Evolutionary conservation across 2,113 vertebrate species (phyloP), one percentile per base, ranked within the genome.

Genomic region (Sinosuthora webbiana): DNA sequence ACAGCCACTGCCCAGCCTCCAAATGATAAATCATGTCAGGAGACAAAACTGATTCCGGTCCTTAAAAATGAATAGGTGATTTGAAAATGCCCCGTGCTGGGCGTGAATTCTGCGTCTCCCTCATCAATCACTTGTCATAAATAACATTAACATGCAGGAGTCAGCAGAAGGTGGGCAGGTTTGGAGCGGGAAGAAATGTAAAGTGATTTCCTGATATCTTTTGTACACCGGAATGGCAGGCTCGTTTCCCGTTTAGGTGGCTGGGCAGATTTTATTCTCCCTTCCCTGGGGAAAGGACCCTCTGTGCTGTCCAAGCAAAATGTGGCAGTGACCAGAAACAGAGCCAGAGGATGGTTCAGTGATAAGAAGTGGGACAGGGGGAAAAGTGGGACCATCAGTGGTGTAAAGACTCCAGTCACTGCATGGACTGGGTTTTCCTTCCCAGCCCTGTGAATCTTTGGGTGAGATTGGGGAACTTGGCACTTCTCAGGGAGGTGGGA

Each of bases 41-140:
- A 74, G 59, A 50, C 88, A 94, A 94, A 96, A 87, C 93, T 89
- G 81, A 96, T 95, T 94, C 89, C 6, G 4, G 83, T 83, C 83
- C 90, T 96, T 94, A 97, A 74, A 96, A 95, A 97, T 93, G 89
- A 97, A 97, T 92, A 96, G 97, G 86, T 93, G 95, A 95, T 96
- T 96, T 94, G 86, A 95, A 95, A 93, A 91, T 89, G 92, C 68
- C 94, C 92, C 33, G 81, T 21, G 68, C 94, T 84, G 77, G 55
- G 93, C 92, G 93, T 91, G 90, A 94, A 90, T 96, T 74, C 81
- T 76, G 86, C 76, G 27, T 74, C 69, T 64, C 47, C 37, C 55
- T 96, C 95, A 97, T 97, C 97, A 83, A 96, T 97, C 97, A 96
- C 57, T 71, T 93, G 90, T 93, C 95, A 84, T 70, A 93, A 96